Conservation (phyloP, 2,888 invertebrate genomes). For the Cenopis cana region DNA sequence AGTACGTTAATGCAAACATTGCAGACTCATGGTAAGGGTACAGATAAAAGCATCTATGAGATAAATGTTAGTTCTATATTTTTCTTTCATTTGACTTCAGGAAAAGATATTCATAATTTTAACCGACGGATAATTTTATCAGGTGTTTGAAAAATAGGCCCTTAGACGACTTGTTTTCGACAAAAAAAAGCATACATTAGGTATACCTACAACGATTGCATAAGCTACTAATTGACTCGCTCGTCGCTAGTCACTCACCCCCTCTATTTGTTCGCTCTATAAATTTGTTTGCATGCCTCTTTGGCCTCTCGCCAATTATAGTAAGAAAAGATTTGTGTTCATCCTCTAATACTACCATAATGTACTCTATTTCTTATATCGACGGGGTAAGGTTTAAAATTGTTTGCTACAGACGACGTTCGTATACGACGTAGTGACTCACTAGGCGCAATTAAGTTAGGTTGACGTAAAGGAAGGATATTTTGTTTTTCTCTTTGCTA, state of each 20-base stretch:
- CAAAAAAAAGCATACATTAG: too few relatives aligned
- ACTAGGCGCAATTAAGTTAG: neutral
- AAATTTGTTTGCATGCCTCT: conserved; percentile 31
- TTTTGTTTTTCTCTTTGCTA: neutral
- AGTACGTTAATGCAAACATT: too few relatives aligned
- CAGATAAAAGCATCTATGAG: too few relatives aligned
- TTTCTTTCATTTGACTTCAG: too few relatives aligned
- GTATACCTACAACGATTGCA: too few relatives aligned
- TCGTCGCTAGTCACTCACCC: neutral
- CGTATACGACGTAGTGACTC: neutral
- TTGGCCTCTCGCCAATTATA: conserved; percentile 32
- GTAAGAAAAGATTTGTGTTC: conserved; percentile 23
- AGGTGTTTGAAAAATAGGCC: too few relatives aligned
- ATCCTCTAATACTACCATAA: neutral
- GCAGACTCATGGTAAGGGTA: too few relatives aligned
- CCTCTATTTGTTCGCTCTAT: conserved; percentile 18
- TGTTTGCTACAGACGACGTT: neutral
- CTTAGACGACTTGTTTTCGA: too few relatives aligned
- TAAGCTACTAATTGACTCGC: too few relatives aligned
- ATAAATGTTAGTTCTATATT: too few relatives aligned
- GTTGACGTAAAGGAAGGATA: neutral
- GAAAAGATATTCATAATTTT: too few relatives aligned
- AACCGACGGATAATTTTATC: too few relatives aligned
- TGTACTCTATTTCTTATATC: neutral
- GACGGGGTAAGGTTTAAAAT: neutral